Evolutionary conservation across 2,888 invertebrate genomes (phyloP).

Genomic region (Amphipoea lucens): DNA sequence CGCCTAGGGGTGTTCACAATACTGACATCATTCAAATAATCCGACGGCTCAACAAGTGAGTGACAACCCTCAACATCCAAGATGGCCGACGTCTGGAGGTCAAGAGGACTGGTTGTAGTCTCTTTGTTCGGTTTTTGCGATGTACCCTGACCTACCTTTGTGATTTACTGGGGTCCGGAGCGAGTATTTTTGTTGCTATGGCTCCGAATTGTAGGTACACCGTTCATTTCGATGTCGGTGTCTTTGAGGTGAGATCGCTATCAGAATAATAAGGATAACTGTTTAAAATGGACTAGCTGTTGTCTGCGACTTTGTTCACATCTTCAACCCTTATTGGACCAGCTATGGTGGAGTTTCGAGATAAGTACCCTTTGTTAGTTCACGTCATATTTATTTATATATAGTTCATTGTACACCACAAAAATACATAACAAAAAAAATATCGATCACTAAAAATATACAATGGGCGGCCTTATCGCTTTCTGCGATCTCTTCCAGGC

Average conservation of each 20-base stretch:
- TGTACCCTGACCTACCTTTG: slow-evolving; percentile 85
- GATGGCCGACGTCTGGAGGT: slow-evolving; percentile 80
- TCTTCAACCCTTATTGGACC: not conserved
- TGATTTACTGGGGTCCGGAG: slow-evolving; percentile 75
- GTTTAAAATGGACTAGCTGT: not conserved
- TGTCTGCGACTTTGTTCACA: not conserved
- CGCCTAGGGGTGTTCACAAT: slow-evolving; percentile 5
- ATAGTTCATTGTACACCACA: too few species aligned
- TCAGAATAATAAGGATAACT: not conserved
- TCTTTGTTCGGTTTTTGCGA: slow-evolving; percentile 78
- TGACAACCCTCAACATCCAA: slow-evolving; percentile 64
- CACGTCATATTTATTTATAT: not conserved
- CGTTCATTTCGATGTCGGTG: slow-evolving; percentile 32
- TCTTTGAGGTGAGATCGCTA: slow-evolving; percentile 31
- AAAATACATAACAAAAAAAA: too few species aligned
- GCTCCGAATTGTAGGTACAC: slow-evolving; percentile 1
- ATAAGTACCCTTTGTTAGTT: too few species aligned
- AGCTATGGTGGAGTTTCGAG: not conserved
- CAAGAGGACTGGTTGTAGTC: slow-evolving; percentile 75
- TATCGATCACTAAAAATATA: too few species aligned
- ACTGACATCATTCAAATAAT: slow-evolving; percentile 40
- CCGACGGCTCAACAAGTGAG: slow-evolving; percentile 49
- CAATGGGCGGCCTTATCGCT: too few species aligned
- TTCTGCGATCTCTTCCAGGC: too few species aligned
- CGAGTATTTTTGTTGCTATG: slow-evolving; percentile 54